These are phyloP conservation scores for Arnoldichthys spilopterus DNA, from an alignment of 2,797 vertebrate species.

Conservation along the genomic window DNA sequence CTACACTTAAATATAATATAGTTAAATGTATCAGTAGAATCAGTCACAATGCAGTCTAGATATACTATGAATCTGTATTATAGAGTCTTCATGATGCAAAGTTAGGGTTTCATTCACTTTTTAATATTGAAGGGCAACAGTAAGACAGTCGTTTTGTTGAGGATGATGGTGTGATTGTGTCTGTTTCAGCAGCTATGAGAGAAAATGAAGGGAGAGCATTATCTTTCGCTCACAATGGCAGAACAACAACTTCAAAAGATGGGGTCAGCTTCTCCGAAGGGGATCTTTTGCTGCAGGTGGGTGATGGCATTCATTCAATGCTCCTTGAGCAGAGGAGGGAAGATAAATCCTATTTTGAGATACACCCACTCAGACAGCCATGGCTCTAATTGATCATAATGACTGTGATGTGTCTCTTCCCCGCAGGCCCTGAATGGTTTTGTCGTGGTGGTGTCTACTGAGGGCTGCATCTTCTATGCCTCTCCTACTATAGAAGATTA, in stretches of 20 bases:
- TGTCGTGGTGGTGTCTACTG: slow-evolving; percentile 80
- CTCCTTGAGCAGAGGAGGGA: neutral
- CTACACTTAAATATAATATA: too few species aligned
- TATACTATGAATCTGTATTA: too few species aligned
- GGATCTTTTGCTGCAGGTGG: slow-evolving; percentile 78
- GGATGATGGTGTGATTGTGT: slow-evolving; percentile 1
- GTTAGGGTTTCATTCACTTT: neutral
- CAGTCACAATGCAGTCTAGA: too few species aligned
- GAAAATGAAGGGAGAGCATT: slow-evolving; percentile 62
- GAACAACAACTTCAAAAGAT: slow-evolving; percentile 68
- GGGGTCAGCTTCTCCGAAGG: slow-evolving; percentile 77
- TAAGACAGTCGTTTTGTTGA: neutral
- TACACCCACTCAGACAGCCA: neutral
- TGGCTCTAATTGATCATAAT: neutral
- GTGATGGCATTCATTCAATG: slow-evolving; percentile 50
- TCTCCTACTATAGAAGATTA: slow-evolving; percentile 82
- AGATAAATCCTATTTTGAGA: neutral
- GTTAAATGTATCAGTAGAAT: too few species aligned
- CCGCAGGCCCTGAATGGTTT: slow-evolving; percentile 82
- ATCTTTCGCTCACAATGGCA: slow-evolving; percentile 54
- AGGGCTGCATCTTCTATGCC: slow-evolving; percentile 83
- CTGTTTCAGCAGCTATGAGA: slow-evolving; percentile 70
- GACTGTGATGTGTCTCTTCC: slow-evolving; percentile 25
- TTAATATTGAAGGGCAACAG: neutral
- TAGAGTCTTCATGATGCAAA: neutral